These are phyloP conservation scores for Ostrea edulis DNA, from an alignment of 1,140 invertebrate genomes.

Conservation along the genomic window DNA sequence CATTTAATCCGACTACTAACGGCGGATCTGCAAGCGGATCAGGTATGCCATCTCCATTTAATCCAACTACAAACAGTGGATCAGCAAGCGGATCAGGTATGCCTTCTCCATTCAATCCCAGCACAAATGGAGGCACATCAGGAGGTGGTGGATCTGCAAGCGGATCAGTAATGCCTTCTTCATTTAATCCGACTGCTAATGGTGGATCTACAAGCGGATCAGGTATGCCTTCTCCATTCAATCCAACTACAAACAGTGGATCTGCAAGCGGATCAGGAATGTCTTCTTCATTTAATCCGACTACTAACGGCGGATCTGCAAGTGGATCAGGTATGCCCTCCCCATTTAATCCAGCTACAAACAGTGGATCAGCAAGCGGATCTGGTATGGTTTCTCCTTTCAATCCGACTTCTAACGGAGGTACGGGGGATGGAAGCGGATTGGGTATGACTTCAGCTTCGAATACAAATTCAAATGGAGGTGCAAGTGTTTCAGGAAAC, in stretches of 20 bases:
- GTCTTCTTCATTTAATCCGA: not conserved
- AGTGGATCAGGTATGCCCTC: not conserved
- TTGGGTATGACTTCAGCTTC: constrained; percentile 11
- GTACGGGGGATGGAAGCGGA: constrained; percentile 30
- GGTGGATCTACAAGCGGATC: not conserved
- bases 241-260: not conserved
- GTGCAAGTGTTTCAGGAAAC: not conserved
- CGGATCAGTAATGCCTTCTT: not conserved
- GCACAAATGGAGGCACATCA: not conserved
- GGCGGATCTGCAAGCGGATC: not conserved
- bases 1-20: not conserved
- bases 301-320: not conserved
- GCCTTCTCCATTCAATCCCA: not conserved
- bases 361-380: constrained; percentile 22
- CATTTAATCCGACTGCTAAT: not conserved
- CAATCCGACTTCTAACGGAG: not conserved
- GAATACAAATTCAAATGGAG: not conserved
- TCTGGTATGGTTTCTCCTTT: constrained; percentile 8
- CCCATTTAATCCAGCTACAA: constrained; percentile 14
- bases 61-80: not conserved
- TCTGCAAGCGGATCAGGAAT: not conserved
- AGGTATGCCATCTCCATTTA: not conserved
- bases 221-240: constrained; percentile 20
- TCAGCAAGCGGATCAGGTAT: not conserved
- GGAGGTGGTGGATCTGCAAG: constrained; percentile 8